Percentiles rank a stretch among this genome's conserved stretches.
Conservation (phyloP, 2,113 vertebrate genomes). For the Aleadryas rufinucha region DNA sequence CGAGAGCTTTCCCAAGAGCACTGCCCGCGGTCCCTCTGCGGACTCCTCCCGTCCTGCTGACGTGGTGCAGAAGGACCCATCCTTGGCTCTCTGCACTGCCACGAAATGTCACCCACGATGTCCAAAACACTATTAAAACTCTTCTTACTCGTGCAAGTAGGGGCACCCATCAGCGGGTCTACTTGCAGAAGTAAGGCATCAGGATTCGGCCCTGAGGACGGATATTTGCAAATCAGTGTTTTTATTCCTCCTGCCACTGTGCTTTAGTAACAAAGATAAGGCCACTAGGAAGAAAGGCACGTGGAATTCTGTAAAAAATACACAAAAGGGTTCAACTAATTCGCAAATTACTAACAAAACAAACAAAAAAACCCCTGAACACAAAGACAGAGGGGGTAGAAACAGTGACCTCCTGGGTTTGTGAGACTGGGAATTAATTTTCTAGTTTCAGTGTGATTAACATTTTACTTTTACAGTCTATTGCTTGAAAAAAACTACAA, state of each 20-base stretch:
- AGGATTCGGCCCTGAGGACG: constrained; percentile 49
- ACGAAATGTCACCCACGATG: not conserved
- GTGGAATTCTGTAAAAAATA: constrained; percentile 73
- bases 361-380: constrained; percentile 42
- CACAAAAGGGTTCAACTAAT: constrained; percentile 63
- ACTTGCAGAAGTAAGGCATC: constrained; percentile 42
- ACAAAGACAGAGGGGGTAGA: constrained; percentile 24
- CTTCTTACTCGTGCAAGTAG: constrained; percentile 23
- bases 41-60: not conserved
- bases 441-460: constrained; percentile 75
- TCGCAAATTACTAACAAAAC: constrained; percentile 63
- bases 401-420: constrained; percentile 65
- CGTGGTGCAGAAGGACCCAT: not conserved
- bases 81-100: not conserved
- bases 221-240: constrained; percentile 57
- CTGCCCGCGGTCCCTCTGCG: not conserved
- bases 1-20: not conserved
- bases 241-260: constrained; percentile 55
- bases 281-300: constrained; percentile 84
- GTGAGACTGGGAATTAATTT: constrained; percentile 66
- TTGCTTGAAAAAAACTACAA: constrained; percentile 68
- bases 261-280: constrained; percentile 75
- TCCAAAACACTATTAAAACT: not conserved
- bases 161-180: not conserved
- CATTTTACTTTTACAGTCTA: constrained; percentile 68